These are phyloP conservation scores for Archaeoteleia sp. DNA, from an alignment of 2,888 invertebrate species.

Conservation along the genomic window DNA sequence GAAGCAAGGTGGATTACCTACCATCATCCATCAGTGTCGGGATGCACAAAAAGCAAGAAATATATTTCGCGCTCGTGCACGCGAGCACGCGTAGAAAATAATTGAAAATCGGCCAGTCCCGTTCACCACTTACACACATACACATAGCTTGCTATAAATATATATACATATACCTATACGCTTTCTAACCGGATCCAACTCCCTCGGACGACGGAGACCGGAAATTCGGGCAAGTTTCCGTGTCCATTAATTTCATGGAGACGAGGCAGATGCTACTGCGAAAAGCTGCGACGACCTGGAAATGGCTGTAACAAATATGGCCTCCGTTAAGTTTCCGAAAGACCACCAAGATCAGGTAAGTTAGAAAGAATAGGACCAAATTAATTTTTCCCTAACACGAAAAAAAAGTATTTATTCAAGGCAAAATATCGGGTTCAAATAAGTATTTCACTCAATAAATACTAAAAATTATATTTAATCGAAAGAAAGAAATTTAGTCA, in stretches of 20 bases:
- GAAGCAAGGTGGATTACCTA: conserved; percentile 20
- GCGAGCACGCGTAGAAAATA: conserved; percentile 29
- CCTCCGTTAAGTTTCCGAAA: conserved; percentile 20
- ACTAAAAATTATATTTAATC: too few species aligned
- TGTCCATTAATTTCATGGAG: conserved; percentile 45
- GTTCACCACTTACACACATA: conserved; percentile 5
- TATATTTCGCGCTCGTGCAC: conserved; percentile 26
- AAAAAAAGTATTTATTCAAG: too few species aligned
- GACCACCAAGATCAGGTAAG: neutral
- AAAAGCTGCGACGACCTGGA: conserved; percentile 43
- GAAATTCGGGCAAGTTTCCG: conserved; percentile 45
- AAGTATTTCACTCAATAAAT: too few species aligned
- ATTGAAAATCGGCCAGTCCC: conserved; percentile 38
- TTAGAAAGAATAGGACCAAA: too few species aligned
- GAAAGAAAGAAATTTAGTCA: too few species aligned
- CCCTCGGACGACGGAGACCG: conserved; percentile 36
- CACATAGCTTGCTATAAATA: too few species aligned
- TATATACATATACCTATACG: conserved; percentile 3
- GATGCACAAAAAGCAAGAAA: conserved; percentile 26
- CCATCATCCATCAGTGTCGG: conserved; percentile 23
- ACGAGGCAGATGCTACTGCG: conserved; percentile 38
- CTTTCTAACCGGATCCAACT: conserved; percentile 21
- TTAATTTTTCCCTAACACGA: too few species aligned
- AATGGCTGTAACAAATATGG: conserved; percentile 37
- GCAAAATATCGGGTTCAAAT: too few species aligned